Base-by-base conservation (phyloP, 2,888 invertebrate species). In the Torymus aiolomorphi region DNA sequence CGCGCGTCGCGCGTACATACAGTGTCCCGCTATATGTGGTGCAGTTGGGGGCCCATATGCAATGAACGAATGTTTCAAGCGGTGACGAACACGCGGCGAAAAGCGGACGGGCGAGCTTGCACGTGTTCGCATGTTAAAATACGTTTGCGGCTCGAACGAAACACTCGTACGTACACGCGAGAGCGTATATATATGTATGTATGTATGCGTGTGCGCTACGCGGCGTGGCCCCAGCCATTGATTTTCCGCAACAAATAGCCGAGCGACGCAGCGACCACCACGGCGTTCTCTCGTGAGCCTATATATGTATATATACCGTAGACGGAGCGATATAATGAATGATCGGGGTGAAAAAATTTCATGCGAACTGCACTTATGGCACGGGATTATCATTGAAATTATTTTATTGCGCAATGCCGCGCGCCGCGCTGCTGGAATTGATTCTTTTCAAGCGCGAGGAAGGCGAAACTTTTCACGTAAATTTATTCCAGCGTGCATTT, bases 51-150 rank as follows among this genome's bases (percentile, higher is more conserved):
- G 42, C 42, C 42, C 42, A 42, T 42, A 8, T 42, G 42, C 42
- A 42, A 42, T 42, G 42, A 42, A 42, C 42, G 42, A 42, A 42
- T 42, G 42, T 42, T 31, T 42, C 42, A n/a, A 10, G 12, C 56
- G n/a, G 13, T 62, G 24, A 20, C 69, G 69, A 70, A 56, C 31
- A 42, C 18, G 18, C 8, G 69, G 16, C 31, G 56, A 10, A 51
- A 24, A 66, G 13, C 65, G 16, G 10, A 10, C 12, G 51, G n/a
- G 16, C 54, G 16, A 42, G 42, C 20, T 63, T 65, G 67, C 66
- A 66, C 67, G 75, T 67, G 75, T 75, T 75, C 66, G 66, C 75
- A 59, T 67, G 51, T 62, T 56, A 14, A 56, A 73, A 63, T 65
- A 3, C 56, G 20, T 65, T 62, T 65, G 63, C 10, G 56, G 52